These are phyloP conservation scores for Sternarchorhynchus goeldii DNA, from an alignment of 2,797 vertebrate species.

Conservation along the genomic window DNA sequence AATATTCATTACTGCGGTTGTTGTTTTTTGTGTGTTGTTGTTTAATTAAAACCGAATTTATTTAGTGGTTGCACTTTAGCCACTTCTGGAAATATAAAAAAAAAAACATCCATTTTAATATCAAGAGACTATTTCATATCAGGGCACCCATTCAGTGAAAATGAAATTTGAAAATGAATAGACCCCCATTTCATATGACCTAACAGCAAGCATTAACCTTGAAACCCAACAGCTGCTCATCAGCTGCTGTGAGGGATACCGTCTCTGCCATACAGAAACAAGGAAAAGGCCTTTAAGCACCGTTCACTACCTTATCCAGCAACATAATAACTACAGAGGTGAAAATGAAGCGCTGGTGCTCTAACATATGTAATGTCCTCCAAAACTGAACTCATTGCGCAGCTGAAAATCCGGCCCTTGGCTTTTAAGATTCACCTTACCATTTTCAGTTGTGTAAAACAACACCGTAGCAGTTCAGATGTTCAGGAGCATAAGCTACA, in stretches of 20 bases:
- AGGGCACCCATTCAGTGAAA: not conserved
- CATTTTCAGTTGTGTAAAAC: not conserved
- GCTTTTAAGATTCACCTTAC: not conserved
- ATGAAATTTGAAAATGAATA: not conserved
- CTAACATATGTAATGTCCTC: not conserved
- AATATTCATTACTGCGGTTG: not conserved
- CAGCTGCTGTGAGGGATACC: conserved; percentile 8
- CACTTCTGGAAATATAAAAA: not conserved
- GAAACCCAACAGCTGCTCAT: conserved; percentile 18
- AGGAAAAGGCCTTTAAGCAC: conserved; percentile 15
- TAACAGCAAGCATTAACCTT: conserved; percentile 43
- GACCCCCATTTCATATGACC: conserved; percentile 23
- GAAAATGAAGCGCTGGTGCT: too few species aligned
- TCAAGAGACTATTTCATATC: not conserved
- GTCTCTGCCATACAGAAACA: conserved; percentile 33
- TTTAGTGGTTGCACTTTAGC: too few species aligned
- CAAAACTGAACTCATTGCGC: not conserved
- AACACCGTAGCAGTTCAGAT: not conserved
- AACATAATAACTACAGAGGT: not conserved
- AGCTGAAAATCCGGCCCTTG: not conserved
- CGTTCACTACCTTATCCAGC: not conserved
- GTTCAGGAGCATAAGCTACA: not conserved
- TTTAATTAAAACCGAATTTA: not conserved
- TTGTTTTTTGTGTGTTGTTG: not conserved
- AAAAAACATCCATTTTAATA: not conserved